Base-by-base conservation (phyloP, 2,797 vertebrate species). In the Tinamus major region DNA sequence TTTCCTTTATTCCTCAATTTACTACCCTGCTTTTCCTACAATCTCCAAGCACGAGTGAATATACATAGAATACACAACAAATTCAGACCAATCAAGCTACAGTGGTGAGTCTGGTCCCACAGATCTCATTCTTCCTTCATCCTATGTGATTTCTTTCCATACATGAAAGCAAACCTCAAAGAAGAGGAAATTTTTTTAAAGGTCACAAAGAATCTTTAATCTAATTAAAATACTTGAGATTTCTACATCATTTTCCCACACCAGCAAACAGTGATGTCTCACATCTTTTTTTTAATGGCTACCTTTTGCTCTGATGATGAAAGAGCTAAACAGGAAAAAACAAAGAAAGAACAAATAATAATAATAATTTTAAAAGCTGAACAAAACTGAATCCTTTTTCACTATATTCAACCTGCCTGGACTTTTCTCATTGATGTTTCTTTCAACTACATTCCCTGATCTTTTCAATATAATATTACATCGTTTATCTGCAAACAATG, bases 121-220 rank as follows among this genome's bases (percentile, higher is more conserved):
- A 0, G 53, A 29, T 31, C 18, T 39, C 17, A 33, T 39, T 64
- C 12, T 79, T 94, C 85, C 46, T 53, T 91, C 8, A 15, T 67
- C 56, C 48, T 37, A 88, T 70, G 39, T 39, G 48, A 15, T 24
- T 85, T 75, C 23, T 83, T 91, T 85, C 70, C 80, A 53, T 8
- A 51, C 13, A 74, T 48, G 29, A 95, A 97, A 69, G 31, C 2
- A 89, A 92, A 89, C 3, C 10, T 90, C 56, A 63, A 88, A 88
- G 92, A 67, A 10, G 41, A 8, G 12, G 21, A 29, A 42, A 26
- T 19, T 61, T 89, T 79, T 94, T 96, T 69, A 63, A 71, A 87
- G 21, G 56, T 83, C 59, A 89, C 13, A 39, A 90, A 84, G 17
- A 9, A 41, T 48, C 37, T 91, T 89, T 65, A 90, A 71, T 70